phyloP scores from a whole-genome alignment of 2,888 invertebrate genomes.

The Lithodes maja region DNA sequence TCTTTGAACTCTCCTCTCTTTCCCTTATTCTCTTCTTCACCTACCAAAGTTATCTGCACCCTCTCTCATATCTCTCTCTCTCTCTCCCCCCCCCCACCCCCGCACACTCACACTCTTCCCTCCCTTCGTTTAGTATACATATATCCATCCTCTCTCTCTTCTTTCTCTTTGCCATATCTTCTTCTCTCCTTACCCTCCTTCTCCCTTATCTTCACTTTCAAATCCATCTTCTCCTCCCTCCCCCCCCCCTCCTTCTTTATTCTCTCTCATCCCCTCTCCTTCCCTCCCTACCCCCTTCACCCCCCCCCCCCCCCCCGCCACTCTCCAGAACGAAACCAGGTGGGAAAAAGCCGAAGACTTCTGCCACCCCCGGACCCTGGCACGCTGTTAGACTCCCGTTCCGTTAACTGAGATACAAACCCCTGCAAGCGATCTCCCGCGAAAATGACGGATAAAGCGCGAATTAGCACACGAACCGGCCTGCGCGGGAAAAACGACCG shows the following conservation, averaged over 20 bases:
- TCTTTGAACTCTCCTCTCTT: too few species aligned
- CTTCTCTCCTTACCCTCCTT: neutral
- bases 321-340: neutral
- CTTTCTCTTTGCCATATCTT: too few species aligned
- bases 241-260: conserved; percentile 10
- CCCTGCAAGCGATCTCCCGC: conserved; percentile 34
- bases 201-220: conserved; percentile 11
- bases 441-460: conserved; percentile 23
- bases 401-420: conserved; percentile 63
- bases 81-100: too few species aligned
- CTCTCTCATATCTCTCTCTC: too few species aligned
- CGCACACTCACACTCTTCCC: too few species aligned
- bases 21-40: too few species aligned
- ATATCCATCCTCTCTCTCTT: neutral
- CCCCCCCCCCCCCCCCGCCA: neutral
- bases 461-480: neutral
- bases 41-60: too few species aligned
- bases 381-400: conserved; percentile 56
- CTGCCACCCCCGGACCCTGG: conserved; percentile 9
- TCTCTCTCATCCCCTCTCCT: conserved; percentile 38
- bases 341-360: conserved; percentile 19
- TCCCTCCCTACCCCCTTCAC: conserved; percentile 40
- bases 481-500: neutral
- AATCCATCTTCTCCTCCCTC: neutral
- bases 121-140: neutral